phyloP scores from a whole-genome alignment of 1,140 invertebrate genomes.

The Amphibalanus amphitrite region DNA sequence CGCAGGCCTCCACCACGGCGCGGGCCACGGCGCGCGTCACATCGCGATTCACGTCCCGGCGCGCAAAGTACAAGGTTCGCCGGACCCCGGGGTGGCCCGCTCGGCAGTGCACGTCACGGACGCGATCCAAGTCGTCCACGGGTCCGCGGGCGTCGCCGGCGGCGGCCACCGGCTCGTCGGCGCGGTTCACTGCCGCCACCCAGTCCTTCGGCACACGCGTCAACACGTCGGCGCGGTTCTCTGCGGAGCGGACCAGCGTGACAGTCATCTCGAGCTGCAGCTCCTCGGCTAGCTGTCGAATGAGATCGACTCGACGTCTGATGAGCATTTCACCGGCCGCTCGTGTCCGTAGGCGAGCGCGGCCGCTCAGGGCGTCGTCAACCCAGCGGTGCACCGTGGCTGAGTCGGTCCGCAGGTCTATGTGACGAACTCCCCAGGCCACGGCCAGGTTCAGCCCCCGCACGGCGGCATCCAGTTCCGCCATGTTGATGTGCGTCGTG shows the following conservation, averaged over 20 bases:
- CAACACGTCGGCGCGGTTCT: slow-evolving; percentile 8
- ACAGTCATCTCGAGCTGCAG: slow-evolving; percentile 1
- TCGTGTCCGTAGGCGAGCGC: background rate
- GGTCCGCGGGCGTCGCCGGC: too few species aligned
- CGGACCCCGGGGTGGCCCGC: too few species aligned
- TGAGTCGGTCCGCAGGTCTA: slow-evolving; percentile 10
- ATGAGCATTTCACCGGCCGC: slow-evolving; percentile 3
- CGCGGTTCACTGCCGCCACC: too few species aligned
- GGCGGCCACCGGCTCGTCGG: too few species aligned
- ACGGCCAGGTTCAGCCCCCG: slow-evolving; percentile 8
- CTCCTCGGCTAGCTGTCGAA: background rate
- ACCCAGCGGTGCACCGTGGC: slow-evolving; percentile 2
- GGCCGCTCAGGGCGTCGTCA: background rate
- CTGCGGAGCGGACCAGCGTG: background rate
- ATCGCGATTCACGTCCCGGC: too few species aligned
- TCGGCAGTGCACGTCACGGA: too few species aligned
- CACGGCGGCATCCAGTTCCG: slow-evolving; percentile 10
- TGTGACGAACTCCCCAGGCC: slow-evolving; percentile 5
- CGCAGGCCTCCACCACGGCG: too few species aligned
- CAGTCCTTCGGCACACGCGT: slow-evolving; percentile 1
- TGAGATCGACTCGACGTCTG: background rate
- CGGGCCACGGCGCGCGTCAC: too few species aligned
- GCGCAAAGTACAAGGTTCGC: too few species aligned
- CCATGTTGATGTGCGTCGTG: slow-evolving; percentile 9
- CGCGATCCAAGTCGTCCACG: too few species aligned